Percentiles rank a stretch among this genome's conserved stretches.
Evolutionary conservation across 2,113 vertebrate genomes (phyloP).

Genomic region (Clupea harengus): DNA sequence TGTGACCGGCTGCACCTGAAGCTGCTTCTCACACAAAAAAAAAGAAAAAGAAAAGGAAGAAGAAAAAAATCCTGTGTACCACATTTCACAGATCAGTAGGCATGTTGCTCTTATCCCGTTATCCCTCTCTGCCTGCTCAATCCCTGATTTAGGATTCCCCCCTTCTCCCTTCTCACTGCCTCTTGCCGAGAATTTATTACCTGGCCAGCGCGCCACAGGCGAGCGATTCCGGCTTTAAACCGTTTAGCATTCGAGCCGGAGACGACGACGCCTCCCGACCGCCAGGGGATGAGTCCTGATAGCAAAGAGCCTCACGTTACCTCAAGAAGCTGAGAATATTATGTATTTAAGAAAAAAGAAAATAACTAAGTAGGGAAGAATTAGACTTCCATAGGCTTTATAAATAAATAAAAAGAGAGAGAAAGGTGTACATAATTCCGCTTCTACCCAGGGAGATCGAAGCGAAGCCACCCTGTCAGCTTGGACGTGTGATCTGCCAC

Average conservation of each 20-base stretch:
- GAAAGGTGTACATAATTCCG: not conserved
- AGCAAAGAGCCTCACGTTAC: conserved; percentile 26
- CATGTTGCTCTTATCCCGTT: not conserved
- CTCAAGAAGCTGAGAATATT: conserved; percentile 30
- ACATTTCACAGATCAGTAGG: conserved; percentile 25
- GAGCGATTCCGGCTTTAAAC: conserved; percentile 3
- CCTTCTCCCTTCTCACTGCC: conserved; percentile 40
- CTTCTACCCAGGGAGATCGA: not conserved
- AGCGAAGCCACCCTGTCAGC: not conserved
- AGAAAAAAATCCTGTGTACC: conserved; percentile 64
- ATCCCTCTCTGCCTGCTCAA: not conserved
- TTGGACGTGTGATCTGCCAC: not conserved
- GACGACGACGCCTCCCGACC: not conserved
- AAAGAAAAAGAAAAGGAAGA: not conserved
- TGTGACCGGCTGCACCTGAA: conserved; percentile 74
- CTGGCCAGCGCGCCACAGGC: not conserved
- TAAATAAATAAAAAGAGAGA: not conserved
- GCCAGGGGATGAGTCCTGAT: not conserved
- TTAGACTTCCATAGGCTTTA: not conserved
- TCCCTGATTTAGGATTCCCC: conserved; percentile 18
- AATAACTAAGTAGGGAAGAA: not conserved
- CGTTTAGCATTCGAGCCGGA: conserved; percentile 16
- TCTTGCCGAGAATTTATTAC: conserved; percentile 34
- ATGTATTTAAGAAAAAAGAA: not conserved
- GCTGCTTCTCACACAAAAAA: conserved; percentile 57